A percentile compares a stretch with the other conserved stretches of the same genome.
phyloP scores from a whole-genome alignment of 2,113 vertebrate species.

The Lonchura striata region DNA sequence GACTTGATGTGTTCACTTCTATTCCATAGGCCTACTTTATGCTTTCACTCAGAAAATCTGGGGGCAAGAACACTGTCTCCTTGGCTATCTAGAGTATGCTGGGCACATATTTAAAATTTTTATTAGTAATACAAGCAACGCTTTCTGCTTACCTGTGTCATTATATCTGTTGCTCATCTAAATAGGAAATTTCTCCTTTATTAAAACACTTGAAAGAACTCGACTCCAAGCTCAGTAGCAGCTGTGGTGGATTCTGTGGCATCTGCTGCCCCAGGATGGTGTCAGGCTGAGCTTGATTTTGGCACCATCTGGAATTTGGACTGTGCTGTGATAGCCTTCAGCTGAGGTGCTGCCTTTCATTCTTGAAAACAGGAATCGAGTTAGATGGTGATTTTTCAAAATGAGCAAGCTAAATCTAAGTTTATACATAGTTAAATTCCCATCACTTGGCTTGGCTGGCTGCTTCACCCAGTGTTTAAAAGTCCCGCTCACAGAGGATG shows the following conservation, averaged over 20 bases:
- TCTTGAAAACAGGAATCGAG: background rate
- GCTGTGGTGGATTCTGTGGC: fast-evolving
- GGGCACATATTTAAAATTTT: background rate
- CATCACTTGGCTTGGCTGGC: background rate
- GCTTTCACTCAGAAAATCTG: background rate
- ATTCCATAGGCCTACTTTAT: background rate
- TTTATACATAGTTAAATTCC: background rate
- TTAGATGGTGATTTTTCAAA: background rate
- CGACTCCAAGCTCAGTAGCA: background rate
- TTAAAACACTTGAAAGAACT: background rate
- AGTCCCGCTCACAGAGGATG: fast-evolving
- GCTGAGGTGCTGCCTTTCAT: background rate
- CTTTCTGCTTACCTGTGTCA: background rate
- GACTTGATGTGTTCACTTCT: background rate
- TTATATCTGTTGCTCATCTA: background rate
- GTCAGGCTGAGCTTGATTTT: background rate
- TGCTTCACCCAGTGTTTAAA: background rate
- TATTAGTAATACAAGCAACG: background rate
- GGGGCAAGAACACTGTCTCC: background rate
- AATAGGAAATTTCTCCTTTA: background rate
- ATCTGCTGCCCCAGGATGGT: background rate
- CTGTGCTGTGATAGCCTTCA: background rate
- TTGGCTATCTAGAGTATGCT: background rate
- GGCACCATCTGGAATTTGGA: background rate
- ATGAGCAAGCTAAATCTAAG: background rate